These are phyloP conservation scores for Ditylenchus weischeri DNA, from an alignment of 2,888 invertebrate genomes.

Conservation along the genomic window DNA sequence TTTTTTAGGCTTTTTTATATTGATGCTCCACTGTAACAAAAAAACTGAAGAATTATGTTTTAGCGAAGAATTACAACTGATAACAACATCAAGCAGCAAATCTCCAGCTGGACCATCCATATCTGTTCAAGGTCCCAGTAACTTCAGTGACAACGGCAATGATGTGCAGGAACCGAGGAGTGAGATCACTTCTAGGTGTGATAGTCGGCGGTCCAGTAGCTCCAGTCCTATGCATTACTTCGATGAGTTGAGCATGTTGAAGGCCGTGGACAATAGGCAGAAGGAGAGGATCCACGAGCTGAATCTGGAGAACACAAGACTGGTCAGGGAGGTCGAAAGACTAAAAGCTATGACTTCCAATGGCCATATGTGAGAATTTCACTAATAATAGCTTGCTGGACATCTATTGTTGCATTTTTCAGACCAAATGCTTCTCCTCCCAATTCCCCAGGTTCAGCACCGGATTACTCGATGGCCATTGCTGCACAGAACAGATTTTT, in stretches of 20 bases:
- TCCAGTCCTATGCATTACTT: slow-evolving; percentile 19
- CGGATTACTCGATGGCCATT: slow-evolving; percentile 19
- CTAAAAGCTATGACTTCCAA: neutral
- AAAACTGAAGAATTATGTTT: no score
- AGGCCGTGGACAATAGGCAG: slow-evolving; percentile 48
- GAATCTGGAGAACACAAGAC: slow-evolving; percentile 20
- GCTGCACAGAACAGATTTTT: slow-evolving; percentile 62
- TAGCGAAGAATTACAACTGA: no score
- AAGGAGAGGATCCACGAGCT: slow-evolving; percentile 46
- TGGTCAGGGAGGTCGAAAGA: neutral
- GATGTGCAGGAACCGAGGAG: neutral
- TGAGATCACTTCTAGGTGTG: slow-evolving; percentile 1
- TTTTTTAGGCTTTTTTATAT: no score
- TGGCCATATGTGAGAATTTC: slow-evolving; percentile 5
- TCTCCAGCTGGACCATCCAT: neutral
- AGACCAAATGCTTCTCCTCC: neutral
- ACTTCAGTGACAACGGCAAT: neutral
- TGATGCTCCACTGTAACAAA: no score
- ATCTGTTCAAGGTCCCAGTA: neutral
- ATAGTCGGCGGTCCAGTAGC: slow-evolving; percentile 3
- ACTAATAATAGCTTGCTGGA: neutral
- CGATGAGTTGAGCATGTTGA: slow-evolving; percentile 44
- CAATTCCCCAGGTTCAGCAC: neutral
- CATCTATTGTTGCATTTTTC: neutral
- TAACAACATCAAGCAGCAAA: neutral